Evolutionary conservation across 2,113 vertebrate genomes (phyloP), one percentile per base, ranked within the genome.

Genomic region (Rhea americana): DNA sequence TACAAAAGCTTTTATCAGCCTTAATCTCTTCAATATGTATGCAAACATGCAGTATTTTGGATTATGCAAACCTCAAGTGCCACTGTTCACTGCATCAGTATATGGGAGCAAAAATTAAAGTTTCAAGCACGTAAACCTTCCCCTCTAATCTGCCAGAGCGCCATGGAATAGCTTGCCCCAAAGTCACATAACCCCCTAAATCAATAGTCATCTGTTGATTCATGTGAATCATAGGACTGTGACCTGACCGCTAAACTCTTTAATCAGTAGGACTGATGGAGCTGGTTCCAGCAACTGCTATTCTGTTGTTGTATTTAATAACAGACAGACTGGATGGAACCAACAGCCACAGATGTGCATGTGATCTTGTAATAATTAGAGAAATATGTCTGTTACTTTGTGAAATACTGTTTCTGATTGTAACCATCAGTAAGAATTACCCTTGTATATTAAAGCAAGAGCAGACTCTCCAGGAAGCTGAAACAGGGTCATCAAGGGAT

Each of bases 11-110:
- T 13, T 1, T 58, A 53, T 71, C 43, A 78, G 4, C 51, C 30
- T n/a, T 73, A 79, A 73, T 14, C 20, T 62, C 37, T 74, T 58
- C 50, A 37, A 5, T 85, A 73, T 41, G 6, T 43, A 45, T 0
- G 1, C 21, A 45, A 65, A 22, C 62, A 71, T 0, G 5, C 9
- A 43, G 10, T 47, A 35, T 55, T 74, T 65, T 35, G 35, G 32
- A 71, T 66, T 41, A 41, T 16, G 35, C 71, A 82, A 71, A 55
- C 58, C 13, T 56, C 32, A 51, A 26, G n/a, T 79, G 47, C 32
- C 59, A 61, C 37, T 62, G 7, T 22, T 85, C 0, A 0, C 25
- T 41, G 26, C 35, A 32, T 9, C 28, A 10, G 4, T 13, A 13
- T n/a, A 70, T 73, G 53, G 59, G n/a, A 78, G 39, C 9, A 73